A percentile compares a stretch with the other conserved stretches of the same genome.
Evolutionary conservation across 2,797 vertebrate species (phyloP).

Genomic region (Steatocranus sp.): DNA sequence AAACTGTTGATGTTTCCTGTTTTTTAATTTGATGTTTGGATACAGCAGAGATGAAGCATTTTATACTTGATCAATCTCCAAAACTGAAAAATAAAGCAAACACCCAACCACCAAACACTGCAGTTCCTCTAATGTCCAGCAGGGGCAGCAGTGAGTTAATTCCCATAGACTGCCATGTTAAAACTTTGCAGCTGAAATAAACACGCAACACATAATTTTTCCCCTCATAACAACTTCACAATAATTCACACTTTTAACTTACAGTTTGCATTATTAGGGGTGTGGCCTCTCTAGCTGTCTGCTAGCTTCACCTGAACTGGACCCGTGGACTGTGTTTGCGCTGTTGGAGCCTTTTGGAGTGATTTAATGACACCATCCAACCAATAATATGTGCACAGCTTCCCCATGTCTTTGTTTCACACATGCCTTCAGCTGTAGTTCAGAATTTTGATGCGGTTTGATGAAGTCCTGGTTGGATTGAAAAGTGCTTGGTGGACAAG

Average conservation of each 20-base stretch:
- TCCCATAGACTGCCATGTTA: background rate
- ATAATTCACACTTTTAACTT: background rate
- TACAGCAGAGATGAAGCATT: background rate
- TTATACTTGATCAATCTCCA: background rate
- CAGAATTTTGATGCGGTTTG: background rate
- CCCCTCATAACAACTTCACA: background rate
- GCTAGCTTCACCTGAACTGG: background rate
- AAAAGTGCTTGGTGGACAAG: rapidly evolving
- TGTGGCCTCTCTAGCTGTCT: background rate
- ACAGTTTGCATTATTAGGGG: background rate
- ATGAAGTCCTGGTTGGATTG: background rate
- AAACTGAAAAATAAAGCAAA: background rate
- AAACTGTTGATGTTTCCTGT: background rate
- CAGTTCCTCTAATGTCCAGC: background rate
- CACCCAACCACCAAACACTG: background rate
- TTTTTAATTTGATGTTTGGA: background rate
- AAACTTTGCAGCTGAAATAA: background rate
- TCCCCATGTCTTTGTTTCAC: background rate
- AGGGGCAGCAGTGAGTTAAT: background rate
- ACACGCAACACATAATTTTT: background rate
- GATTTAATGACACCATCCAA: rapidly evolving
- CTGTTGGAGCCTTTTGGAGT: background rate
- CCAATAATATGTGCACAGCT: background rate
- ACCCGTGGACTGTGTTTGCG: background rate
- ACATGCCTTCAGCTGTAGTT: background rate